These are phyloP conservation scores for Nycticryphes semicollaris DNA, from an alignment of 2,113 vertebrate species.

Conservation along the genomic window DNA sequence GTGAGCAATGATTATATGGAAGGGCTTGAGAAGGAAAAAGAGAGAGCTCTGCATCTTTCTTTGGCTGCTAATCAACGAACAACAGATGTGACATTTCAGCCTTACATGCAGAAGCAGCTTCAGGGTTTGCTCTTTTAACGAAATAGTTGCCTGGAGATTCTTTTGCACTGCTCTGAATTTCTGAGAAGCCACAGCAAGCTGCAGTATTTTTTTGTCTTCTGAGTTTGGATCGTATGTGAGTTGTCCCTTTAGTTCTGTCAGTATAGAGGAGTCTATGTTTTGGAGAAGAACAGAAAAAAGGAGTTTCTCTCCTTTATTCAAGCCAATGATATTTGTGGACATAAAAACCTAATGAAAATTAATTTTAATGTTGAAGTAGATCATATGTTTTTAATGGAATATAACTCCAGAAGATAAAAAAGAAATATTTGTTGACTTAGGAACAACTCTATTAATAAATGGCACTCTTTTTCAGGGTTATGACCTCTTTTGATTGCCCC, in stretches of 20 bases:
- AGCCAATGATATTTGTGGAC: background rate
- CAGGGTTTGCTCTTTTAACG: background rate
- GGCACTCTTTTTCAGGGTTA: background rate
- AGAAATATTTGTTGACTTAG: background rate
- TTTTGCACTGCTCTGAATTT: background rate
- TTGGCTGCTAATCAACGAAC: slow-evolving; percentile 23
- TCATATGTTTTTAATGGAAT: background rate
- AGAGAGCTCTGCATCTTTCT: background rate
- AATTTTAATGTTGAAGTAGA: background rate
- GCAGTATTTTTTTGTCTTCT: background rate
- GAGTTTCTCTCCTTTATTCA: background rate
- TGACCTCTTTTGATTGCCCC: background rate
- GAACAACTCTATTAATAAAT: background rate
- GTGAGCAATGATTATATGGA: background rate
- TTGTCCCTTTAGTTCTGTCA: background rate
- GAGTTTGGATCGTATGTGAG: background rate
- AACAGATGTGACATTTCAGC: slow-evolving; percentile 52
- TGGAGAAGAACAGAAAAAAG: background rate
- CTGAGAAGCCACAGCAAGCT: background rate
- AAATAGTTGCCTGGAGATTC: slow-evolving; percentile 14
- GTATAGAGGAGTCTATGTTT: background rate
- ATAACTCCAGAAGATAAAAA: background rate
- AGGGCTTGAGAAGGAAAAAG: background rate
- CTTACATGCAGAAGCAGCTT: slow-evolving; percentile 17
- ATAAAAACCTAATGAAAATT: background rate